Percentiles rank a stretch among this genome's conserved stretches.
Evolutionary conservation across 2,797 vertebrate genomes (phyloP).

Genomic region (Nyctalus aviator): DNA sequence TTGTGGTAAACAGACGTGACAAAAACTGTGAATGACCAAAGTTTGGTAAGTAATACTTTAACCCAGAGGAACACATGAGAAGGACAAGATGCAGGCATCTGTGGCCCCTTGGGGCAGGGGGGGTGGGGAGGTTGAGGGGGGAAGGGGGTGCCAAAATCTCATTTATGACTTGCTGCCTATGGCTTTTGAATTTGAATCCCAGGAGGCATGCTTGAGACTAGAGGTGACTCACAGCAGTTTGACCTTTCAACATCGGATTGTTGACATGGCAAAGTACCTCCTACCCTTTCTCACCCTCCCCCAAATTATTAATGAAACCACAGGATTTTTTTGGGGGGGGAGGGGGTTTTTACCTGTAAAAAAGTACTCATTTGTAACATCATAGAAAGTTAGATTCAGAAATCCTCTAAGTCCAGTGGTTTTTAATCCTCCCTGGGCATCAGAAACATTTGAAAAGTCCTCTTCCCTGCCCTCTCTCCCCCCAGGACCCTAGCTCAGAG

Average conservation of each 20-base stretch:
- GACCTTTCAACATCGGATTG: neutral
- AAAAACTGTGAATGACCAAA: neutral
- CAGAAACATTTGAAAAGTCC: neutral
- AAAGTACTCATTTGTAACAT: neutral
- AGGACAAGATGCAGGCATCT: neutral
- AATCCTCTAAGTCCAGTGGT: neutral
- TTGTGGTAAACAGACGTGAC: neutral
- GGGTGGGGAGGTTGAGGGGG: no score
- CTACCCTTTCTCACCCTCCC: neutral
- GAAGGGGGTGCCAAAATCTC: neutral
- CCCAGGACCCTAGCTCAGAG: neutral
- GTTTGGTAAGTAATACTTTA: neutral
- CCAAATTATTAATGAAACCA: neutral
- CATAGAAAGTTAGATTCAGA: neutral
- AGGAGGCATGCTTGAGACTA: neutral
- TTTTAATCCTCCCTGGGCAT: neutral
- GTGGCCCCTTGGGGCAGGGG: neutral
- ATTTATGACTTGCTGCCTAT: neutral
- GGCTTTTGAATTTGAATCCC: neutral
- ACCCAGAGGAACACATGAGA: neutral
- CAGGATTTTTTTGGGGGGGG: neutral
- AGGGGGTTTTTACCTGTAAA: neutral
- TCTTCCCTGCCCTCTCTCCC: fast-evolving
- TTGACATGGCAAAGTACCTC: neutral
- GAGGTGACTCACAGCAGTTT: neutral